Base-by-base conservation (phyloP, 2,888 invertebrate genomes). In the Papilio gigon region DNA sequence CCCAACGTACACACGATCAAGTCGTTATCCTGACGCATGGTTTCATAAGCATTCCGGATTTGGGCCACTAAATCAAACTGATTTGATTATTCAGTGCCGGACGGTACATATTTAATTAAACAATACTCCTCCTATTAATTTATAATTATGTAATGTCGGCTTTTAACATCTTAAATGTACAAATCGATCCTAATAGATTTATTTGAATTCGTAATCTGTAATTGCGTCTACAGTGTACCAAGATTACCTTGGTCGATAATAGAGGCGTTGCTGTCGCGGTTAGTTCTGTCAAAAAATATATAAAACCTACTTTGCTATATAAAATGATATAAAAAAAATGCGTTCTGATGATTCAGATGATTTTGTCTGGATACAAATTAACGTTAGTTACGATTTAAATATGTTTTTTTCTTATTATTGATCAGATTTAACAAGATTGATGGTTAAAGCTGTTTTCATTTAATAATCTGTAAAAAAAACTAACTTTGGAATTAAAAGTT, bases 11-110 rank as follows among this genome's bases (percentile, higher is more conserved):
- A 73, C 70, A 80, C 80, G 84, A 84, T 84, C 85, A 79, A 82
- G 84, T 84, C 59, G 64, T 77, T 76, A 77, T 80, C 76, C 79
- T 79, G 77, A 83, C 82, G 78, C 76, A 74, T 77, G 80, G 84
- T 86, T 85, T 87, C 86, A 87, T 87, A 88, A 87, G 84, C 86
- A 84, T 82, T 80, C 79, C 81, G 77, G 74, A 85, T 80, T 83
- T 83, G 80, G 81, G 76, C 82, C 86, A 85, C 85, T 89, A 89
- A 89, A 87, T 89, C 87, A 88, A 78, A 80, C 81, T 82, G 86
- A 88, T 89, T 88, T 85, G 86, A 88, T 88, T 89, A 86, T 86
- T 88, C 86, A 85, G 83, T 84, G 79, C 82, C 64, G 64, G 68
- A 65, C 59, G 61, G 30, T 37, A 40, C 58, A 65, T 64, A 68